A percentile compares a stretch with the other conserved stretches of the same genome.
phyloP scores from a whole-genome alignment of 2,113 vertebrate species.

The Actenoides lindsayi region DNA sequence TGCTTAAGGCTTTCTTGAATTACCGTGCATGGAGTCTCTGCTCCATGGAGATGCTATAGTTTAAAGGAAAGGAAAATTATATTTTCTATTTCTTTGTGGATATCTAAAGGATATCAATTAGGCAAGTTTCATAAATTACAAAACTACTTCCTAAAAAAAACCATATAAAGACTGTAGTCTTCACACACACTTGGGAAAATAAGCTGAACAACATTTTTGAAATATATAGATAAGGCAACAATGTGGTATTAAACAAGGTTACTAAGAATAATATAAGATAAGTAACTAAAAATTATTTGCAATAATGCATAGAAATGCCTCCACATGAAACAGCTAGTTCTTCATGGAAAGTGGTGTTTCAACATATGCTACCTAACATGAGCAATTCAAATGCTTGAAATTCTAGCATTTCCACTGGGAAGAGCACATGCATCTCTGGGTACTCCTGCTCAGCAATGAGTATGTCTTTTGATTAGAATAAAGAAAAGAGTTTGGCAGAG shows the following conservation, averaged over 20 bases:
- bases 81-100: neutral
- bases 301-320: neutral
- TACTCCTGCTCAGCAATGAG: neutral
- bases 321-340: neutral
- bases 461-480: neutral
- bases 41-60: neutral
- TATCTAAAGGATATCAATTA: neutral
- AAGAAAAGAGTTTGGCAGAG: neutral
- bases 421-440: neutral
- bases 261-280: neutral
- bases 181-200: neutral
- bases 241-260: neutral
- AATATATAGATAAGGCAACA: neutral
- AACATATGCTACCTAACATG: neutral
- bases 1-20: neutral
- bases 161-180: neutral
- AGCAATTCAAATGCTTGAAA: neutral
- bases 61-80: neutral
- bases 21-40: neutral
- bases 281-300: too few relatives aligned
- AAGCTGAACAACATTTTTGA: neutral
- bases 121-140: neutral
- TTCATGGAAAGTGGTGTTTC: neutral
- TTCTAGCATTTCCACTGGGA: neutral
- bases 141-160: neutral